Percentiles rank a stretch among this genome's conserved stretches.
Conservation (phyloP, 2,797 vertebrate species). For the Microchirus variegatus region DNA sequence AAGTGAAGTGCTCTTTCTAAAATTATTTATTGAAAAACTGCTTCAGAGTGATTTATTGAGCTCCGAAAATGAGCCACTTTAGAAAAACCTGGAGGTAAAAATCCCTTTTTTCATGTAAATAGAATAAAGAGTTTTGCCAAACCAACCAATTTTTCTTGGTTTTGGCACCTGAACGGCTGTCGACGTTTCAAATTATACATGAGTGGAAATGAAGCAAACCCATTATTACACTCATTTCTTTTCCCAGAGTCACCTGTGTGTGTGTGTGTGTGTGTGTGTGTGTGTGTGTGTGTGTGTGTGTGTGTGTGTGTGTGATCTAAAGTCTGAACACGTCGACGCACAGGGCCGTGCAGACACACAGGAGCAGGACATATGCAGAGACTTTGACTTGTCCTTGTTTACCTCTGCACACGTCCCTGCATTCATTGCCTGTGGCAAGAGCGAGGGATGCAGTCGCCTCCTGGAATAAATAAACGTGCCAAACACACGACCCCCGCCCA, state of each 20-base stretch:
- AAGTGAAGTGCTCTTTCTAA: no score
- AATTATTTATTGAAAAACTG: background rate
- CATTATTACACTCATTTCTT: constrained; percentile 1
- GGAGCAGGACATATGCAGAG: constrained; percentile 57
- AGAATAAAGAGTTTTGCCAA: background rate
- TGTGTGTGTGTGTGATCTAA: constrained; percentile 23
- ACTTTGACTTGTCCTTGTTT: constrained; percentile 78
- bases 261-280: constrained; percentile 15
- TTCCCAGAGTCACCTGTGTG: background rate
- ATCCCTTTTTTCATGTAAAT: background rate
- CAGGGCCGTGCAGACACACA: constrained; percentile 52
- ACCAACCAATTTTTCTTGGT: background rate
- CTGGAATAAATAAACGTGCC: constrained; percentile 70
- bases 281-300: constrained; percentile 7
- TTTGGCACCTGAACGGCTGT: background rate
- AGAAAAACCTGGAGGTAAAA: background rate
- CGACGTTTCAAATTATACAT: background rate
- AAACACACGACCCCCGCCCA: constrained; percentile 27
- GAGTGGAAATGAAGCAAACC: background rate
- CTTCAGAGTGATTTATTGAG: constrained; percentile 5
- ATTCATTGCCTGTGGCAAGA: constrained; percentile 60
- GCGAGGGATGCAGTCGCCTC: constrained; percentile 54
- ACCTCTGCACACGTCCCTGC: constrained; percentile 49
- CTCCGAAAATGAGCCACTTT: background rate
- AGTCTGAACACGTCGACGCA: constrained; percentile 54